Evolutionary conservation across 2,113 vertebrate genomes (phyloP), one percentile per base, ranked within the genome.

Genomic region (Scomber scombrus): DNA sequence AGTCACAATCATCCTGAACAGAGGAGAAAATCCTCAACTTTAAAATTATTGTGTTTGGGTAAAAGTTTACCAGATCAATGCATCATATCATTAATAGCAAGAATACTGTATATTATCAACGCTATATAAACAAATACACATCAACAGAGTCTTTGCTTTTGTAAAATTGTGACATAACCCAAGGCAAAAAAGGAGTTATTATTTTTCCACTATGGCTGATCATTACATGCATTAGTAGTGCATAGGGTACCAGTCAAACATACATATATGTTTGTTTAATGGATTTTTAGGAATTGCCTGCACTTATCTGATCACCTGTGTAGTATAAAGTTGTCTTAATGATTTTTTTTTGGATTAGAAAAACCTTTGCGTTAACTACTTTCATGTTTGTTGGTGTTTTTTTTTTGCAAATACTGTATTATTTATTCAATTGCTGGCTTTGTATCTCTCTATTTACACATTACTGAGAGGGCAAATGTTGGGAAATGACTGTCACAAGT

Each of bases 381-480:
- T 65, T 65, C 61, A 14, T 62, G 31, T 81, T 51, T 47, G 6
- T 34, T 26, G 23, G 23, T 26, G 23, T 26, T 26, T 26, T 52
- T 40, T 85, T 85, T 81, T 84, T 89, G 79, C 78, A 85, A 89
- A 87, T 77, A 84, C 75, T 77, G 67, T 80, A 31, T 79, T 65
- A 56, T 58, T 55, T 84, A 74, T 67, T 91, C 45, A 89, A 67
- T 75, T 91, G 92, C 93, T 94, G 93, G 90, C 89, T 91, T 91
- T 85, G 78, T 85, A 74, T 91, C 78, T 85, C 55, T 76, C 77
- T 91, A 92, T 92, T 75, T 90, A 91, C 86, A 92, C 54, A 18
- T 77, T 81, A 88, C 73, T 58, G 61, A 84, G 81, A 89, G 88
- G 82, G 83, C 61, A 83, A 75, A 71, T 61, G 57, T 73, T 75